Base-by-base conservation (phyloP, 2,113 vertebrate species). In the Castor canadensis region DNA sequence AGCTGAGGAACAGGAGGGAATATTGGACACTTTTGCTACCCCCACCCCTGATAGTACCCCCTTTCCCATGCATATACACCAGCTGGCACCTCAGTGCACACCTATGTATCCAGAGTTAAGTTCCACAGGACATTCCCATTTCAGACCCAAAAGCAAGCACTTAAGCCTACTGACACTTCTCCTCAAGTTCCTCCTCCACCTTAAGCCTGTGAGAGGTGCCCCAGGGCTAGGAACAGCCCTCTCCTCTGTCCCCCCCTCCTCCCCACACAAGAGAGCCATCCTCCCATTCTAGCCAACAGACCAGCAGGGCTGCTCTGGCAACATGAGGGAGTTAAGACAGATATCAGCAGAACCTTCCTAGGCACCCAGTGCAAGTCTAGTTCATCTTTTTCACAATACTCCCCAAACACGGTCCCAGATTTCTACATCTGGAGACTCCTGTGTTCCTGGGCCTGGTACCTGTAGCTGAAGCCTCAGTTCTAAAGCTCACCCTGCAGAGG, bases 321-420 rank as follows among this genome's bases (percentile, higher is more conserved):
- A 49, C 60, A 73, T 0, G 5, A 88, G 8, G 38, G 47, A 94
- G 69, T 49, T 43, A 94, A 45, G 88, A 20, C 38, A 81, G 72
- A 95, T 43, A n/a, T 79, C 47, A 86, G 75, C 77, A 66, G 3
- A 71, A 90, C 89, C 45, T 89, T 56, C 77, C 54, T 52, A 66
- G 62, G 32, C 52, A 72, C 64, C 38, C 86, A 80, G 56, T 66
- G 56, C 96, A 96, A 87, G 69, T 72, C 79, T 52, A 91, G 49
- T 32, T 97, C 47, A 60, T 80, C 28, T 89, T 83, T 77, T 84
- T 92, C 82, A 49, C 56, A 77, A 60, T 66, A 13, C 3, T 22
- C n/a, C 49, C 64, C 76, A 75, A 20, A 35, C 40, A 60, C 56
- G 24, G 43, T 86, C 20, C 28, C 45, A 94, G n/a, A 69, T 75